Base-by-base conservation (phyloP, 2,113 vertebrate species). In the Xenopus laevis region DNA sequence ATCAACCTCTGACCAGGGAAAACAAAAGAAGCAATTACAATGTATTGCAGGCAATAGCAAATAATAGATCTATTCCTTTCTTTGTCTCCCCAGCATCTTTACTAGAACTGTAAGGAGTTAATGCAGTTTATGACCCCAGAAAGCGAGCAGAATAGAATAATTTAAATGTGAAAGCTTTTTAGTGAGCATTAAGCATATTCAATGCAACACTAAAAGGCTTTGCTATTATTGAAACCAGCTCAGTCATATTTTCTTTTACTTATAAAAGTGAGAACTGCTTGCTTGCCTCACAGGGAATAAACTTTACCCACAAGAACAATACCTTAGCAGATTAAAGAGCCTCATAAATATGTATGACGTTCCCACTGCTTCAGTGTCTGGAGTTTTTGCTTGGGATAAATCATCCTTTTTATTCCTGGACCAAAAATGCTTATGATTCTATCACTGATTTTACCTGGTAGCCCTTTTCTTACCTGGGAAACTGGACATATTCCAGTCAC, bases 171-270 rank as follows among this genome's bases (percentile, higher is more conserved):
- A 77, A 77, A 77, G 74, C 58, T 57, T 77, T 70, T 64, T 77
- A 70, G 66, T 64, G 59, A 77, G 67, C 74, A 64, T 64, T 77
- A 77, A 77, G 74, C 67, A 77, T 77, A 77, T 77, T 77, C 74
- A 70, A 77, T 77, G 67, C 60, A 77, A 70, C 66, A 77, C 67
- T 69, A 77, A 77, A 77, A 77, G 67, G 74, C 74, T 69, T 64
- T 64, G 74, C 65, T 77, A 77, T 77, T 77, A 77, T 64, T 77
- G 74, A 77, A 68, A 63, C 47, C 66, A 57, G 74, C 74, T 77
- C 74, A 77, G 66, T 77, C 66, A 70, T 69, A 77, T 70, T 77
- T 77, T 67, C 59, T 77, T 77, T 77, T 77, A 70, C 74, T 77
- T 70, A 77, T 66, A 77, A 70, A 77, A 70, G 74, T 77, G 74